Percentiles rank a stretch among this genome's conserved stretches.
These are phyloP conservation scores for Aurelia sp. DNA, from an alignment of 30 jellyfish, hydroid and myxozoan genomes.

Conservation along the genomic window DNA sequence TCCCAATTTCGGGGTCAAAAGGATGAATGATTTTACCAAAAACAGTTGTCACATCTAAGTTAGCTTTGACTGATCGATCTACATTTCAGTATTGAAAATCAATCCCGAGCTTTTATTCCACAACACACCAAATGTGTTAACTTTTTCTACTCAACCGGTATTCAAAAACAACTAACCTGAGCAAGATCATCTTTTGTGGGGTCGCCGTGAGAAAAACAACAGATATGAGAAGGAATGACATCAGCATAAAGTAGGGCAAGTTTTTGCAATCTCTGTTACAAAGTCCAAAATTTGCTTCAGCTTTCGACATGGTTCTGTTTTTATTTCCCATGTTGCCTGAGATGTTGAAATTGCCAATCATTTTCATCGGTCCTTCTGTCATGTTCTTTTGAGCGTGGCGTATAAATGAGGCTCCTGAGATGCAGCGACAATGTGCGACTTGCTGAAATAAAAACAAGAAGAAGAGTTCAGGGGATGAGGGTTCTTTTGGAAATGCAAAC, in stretches of 20 bases:
- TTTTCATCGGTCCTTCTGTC: not conserved
- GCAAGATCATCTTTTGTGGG: constrained; percentile 84
- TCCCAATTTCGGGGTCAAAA: too few species aligned
- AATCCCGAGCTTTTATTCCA: too few species aligned
- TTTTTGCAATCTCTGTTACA: constrained; percentile 94
- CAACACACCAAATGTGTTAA: too few species aligned
- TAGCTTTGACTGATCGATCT: too few species aligned
- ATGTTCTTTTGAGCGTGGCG: constrained; percentile 1
- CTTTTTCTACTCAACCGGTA: too few species aligned
- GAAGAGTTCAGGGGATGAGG: not conserved
- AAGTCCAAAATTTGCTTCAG: constrained; percentile 80
- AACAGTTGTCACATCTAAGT: too few species aligned
- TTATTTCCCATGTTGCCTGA: too few species aligned
- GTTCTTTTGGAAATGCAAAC: too few species aligned
- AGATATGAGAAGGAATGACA: constrained; percentile 26
- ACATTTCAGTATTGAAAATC: too few species aligned
- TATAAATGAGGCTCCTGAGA: constrained; percentile 17
- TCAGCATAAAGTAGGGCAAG: constrained; percentile 45
- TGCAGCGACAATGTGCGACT: constrained; percentile 25
- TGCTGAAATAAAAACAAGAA: not conserved
- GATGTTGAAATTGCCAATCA: too few species aligned
- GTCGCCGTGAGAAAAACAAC: constrained; percentile 67
- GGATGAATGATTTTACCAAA: too few species aligned
- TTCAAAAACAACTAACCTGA: constrained; percentile 67
- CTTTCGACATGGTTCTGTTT: not conserved